A percentile compares a stretch with the other conserved stretches of the same genome.
These are phyloP conservation scores for Rhinolophus sinicus DNA, from an alignment of 2,113 vertebrate genomes.

Conservation along the genomic window DNA sequence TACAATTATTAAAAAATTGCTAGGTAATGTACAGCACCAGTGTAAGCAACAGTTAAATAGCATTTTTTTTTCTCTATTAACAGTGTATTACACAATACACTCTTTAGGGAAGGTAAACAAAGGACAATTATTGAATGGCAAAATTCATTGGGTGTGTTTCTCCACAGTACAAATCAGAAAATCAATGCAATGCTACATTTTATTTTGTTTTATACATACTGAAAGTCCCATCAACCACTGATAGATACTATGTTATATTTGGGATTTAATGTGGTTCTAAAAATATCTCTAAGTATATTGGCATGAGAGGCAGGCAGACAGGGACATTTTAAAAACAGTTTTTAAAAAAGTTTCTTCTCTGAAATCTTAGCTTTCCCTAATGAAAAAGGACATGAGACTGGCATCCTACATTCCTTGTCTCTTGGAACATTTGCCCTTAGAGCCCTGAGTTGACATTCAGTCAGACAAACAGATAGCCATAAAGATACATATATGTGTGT, in stretches of 20 bases:
- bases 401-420: not conserved
- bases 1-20: not conserved
- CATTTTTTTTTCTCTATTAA: slow-evolving; percentile 35
- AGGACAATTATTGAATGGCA: not conserved
- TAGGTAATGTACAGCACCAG: not conserved
- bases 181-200: slow-evolving; percentile 26
- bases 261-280: slow-evolving; percentile 25
- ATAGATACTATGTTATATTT: slow-evolving; percentile 11
- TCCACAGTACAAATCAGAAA: slow-evolving; percentile 31
- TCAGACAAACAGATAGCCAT: not conserved
- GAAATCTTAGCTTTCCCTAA: slow-evolving; percentile 32
- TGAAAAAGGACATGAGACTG: not conserved
- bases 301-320: not conserved
- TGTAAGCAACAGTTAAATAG: not conserved
- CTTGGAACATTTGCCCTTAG: not conserved
- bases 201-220: not conserved
- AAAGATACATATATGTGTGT: not conserved
- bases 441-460: not conserved
- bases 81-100: not conserved
- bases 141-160: slow-evolving; percentile 19
- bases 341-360: not conserved
- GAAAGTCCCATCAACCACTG: not conserved
- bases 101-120: not conserved
- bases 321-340: not conserved
- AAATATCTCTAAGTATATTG: slow-evolving; percentile 34